Evolutionary conservation across 53 echinoderm and acorn worm species (phyloP), one percentile per base, ranked within the genome.

Genomic region (Echinometra lucunter): DNA sequence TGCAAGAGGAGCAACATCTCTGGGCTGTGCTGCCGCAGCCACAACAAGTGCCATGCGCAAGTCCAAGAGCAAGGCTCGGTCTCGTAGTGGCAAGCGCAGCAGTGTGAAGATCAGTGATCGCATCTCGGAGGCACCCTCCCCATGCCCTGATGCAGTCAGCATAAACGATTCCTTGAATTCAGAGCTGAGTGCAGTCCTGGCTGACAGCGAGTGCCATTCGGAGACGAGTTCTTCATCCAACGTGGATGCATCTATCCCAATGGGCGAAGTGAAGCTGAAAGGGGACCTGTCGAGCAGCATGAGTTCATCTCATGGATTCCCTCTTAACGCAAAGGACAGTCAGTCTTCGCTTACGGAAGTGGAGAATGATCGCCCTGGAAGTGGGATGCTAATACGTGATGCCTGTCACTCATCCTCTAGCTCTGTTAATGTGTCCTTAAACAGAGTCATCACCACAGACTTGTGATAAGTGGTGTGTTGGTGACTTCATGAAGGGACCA

Each of bases 91-190:
- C 47, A 92, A 97, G 66, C 92, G 97, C 55, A 85, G 91, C 90
- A 97, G 95, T 81, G 97, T 97, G 57, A 97, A 97, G 94, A 98
- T 97, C 74, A 98, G 97, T 53, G 97, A 97, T 57, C 96, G 96
- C 45, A 97, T 98, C 27, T 80, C 95, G 0, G 98, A 98, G 93
- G 97, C 96, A 16, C 96, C 96, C 9, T 96, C 96, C 58, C 58
- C 91, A 42, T 91, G 90, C 92, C 92, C 78, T 32, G 99, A 99
- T 58, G 83, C 92, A 45, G 83, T 97, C 45, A 98, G 96, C 92
- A 97, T 97, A 72, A 96, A 97, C 80, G 97, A 97, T 34, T 97
- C 97, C 18, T 95, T 98, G 82, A 97, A 98, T 88, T 98, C 98
- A 15, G 98, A 98, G 74, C 94, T 98, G 55, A 98, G 98, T 44